Evolutionary conservation across 2,888 invertebrate genomes (phyloP), one percentile per base, ranked within the genome.

Genomic region (Scotopteryx bipunctaria): DNA sequence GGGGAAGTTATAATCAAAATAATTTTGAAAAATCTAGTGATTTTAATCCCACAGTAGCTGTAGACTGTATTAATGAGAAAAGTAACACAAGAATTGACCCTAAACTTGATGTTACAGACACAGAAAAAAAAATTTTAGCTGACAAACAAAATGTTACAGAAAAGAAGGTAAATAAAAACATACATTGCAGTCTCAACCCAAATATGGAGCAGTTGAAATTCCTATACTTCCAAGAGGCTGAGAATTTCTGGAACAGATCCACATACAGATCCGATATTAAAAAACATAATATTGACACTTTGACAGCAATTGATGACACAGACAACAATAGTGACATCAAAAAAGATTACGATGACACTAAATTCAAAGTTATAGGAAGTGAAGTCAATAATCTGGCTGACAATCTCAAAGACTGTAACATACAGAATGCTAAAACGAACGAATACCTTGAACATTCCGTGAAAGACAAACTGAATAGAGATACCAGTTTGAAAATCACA

Each of bases 171-270:
- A 21, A 16, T 16, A 42, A n/a, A 31, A 42, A 49, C 6, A 42
- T 42, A 5, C 38, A 44, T 29, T 15, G 38, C 2, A 44, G 14
- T 3, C 17, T 15, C 1, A 17, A 44, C 15, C 17, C 19, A 27
- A 9, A 35, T n/a, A 16, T 33, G 17, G 52, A 54, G 6, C 11
- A 36, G 16, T 13, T 55, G 8, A 27, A 50, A 21, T 55, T 51
- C 8, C 29, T 14, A 2, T 53, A 53, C 33, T 47, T 29, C 8
- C 38, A 46, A 29, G 53, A 43, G 5, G 47, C 53, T 8, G 47
- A 53, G 9, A 41, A 25, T 1, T 50, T 55, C 36, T 49, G 50
- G 50, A 55, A 54, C 21, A 1, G 9, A 2, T 5, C 13, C 3
- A 27, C 25, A 19, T 19, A 29, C 11, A 6, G 9, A 41, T n/a